Evolutionary conservation across 2,888 invertebrate genomes (phyloP).

Genomic region (Drosophila neonasuta): DNA sequence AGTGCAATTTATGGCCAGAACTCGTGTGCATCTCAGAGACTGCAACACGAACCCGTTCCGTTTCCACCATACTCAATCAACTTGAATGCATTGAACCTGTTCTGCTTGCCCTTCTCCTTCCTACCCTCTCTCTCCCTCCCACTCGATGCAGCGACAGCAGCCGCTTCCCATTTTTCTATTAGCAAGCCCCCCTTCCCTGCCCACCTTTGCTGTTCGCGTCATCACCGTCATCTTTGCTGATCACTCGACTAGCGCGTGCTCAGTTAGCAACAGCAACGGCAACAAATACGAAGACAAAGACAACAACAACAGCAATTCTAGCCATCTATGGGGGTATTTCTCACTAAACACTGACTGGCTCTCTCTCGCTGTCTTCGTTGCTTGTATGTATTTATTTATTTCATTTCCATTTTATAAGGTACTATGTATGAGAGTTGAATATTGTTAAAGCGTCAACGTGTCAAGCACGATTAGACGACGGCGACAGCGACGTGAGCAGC

Average conservation of each 20-base stretch:
- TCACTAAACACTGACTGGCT: not conserved
- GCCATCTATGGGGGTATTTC: conserved; percentile 54
- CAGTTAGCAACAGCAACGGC: conserved; percentile 45
- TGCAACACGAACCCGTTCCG: conserved; percentile 33
- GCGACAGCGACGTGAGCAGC: conserved; percentile 14
- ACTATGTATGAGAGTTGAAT: conserved; percentile 38
- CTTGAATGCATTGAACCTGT: conserved; percentile 74
- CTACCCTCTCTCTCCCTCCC: conserved; percentile 34
- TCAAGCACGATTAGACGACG: conserved; percentile 42
- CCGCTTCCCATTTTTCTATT: conserved; percentile 44
- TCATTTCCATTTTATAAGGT: conserved; percentile 36
- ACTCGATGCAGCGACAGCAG: conserved; percentile 30
- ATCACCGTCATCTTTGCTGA: conserved; percentile 52
- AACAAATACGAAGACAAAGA: conserved; percentile 15
- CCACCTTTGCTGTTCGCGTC: conserved; percentile 4
- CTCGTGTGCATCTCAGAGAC: conserved; percentile 18
- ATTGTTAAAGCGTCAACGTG: conserved; percentile 46
- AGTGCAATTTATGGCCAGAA: conserved; percentile 61
- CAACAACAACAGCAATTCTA: conserved; percentile 50
- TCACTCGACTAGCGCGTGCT: conserved; percentile 77
- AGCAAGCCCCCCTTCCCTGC: conserved; percentile 1
- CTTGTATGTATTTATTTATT: conserved; percentile 51
- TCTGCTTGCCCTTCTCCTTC: conserved; percentile 16
- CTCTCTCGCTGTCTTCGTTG: conserved; percentile 10
- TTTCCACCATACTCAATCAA: conserved; percentile 34